Conservation (phyloP, 2,797 vertebrate species). For the Decapterus maruadsi region DNA sequence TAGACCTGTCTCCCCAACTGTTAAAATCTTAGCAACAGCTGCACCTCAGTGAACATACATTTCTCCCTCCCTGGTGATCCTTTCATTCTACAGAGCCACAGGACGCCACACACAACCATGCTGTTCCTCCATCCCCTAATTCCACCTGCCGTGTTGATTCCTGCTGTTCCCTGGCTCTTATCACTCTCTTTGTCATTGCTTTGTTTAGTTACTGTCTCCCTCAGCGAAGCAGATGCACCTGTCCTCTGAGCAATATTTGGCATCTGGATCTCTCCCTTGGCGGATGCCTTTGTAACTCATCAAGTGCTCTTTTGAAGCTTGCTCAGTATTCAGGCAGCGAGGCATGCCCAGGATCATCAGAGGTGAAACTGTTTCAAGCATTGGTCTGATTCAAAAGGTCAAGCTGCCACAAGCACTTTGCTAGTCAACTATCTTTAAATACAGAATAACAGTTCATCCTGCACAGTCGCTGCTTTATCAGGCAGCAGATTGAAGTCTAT, state of each 20-base stretch:
- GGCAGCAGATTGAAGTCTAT: conserved; percentile 23
- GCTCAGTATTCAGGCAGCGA: conserved; percentile 61
- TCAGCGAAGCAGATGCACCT: conserved; percentile 63
- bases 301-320: conserved; percentile 70
- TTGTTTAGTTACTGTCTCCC: conserved; percentile 57
- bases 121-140: conserved; percentile 16
- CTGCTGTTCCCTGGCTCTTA: conserved; percentile 20
- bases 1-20: conserved; percentile 35
- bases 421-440: conserved; percentile 57
- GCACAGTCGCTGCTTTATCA: conserved; percentile 28
- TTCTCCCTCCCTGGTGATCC: conserved; percentile 27
- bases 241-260: conserved; percentile 65
- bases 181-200: conserved; percentile 57
- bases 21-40: conserved; percentile 40
- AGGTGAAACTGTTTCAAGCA: conserved; percentile 60
- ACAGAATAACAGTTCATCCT: conserved; percentile 20
- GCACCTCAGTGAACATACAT: conserved; percentile 38
- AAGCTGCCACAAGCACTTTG: conserved; percentile 65
- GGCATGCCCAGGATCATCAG: conserved; percentile 53
- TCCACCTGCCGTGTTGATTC: conserved; percentile 20
- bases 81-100: conserved; percentile 38
- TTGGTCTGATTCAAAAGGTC: conserved; percentile 69
- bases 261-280: conserved; percentile 64
- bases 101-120: conserved; percentile 22
- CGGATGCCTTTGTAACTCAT: conserved; percentile 67